Base-by-base conservation (phyloP, 2,888 invertebrate genomes). In the Dicyrtomina minuta region DNA sequence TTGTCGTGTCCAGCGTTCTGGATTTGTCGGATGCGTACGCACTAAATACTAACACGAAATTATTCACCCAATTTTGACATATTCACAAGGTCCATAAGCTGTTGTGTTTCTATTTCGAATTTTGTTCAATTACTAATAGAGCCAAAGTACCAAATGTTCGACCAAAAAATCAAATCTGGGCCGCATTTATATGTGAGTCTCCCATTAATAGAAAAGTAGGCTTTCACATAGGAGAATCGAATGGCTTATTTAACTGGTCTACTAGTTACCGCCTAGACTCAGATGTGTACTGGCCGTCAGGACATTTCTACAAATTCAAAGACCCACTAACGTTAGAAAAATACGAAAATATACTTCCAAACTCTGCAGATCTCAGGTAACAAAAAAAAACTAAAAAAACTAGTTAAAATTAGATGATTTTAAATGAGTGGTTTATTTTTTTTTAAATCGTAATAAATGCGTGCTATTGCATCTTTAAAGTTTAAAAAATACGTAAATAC, bases 241-340 rank as follows among this genome's bases (percentile, higher is more conserved):
- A 72, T 51, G 1, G 3, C 10, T 43, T 70, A n/a, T 76, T 75
- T 60, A 75, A 76, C 51, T 76, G 71, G 75, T 74, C 76, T 1
- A 71, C 72, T 69, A 70, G 74, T 6, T 76, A 71, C 70, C 70
- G 76, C 8, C 27, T 39, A 13, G 74, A 76, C 56, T 76, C 76
- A 0, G 74, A 76, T 65, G 64, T 74, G 1, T 70, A 71, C n/a
- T 65, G 65, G 43, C 76, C 76, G 0, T 76, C 72, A 41, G 75
- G 27, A 64, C 66, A 26, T 26, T 76, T 58, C 12, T 73, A 49
- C 68, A 15, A 3, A 13, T 43, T 56, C 15, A n/a, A n/a, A n/a
- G n/a, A n/a, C n/a, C n/a, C n/a, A n/a, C n/a, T n/a, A 6, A 13
- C 27, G 13, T 4, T 1, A 56, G 26, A 41, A 59, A 33, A 6